These are phyloP conservation scores for Paracyclopina nana DNA, from an alignment of 1,140 invertebrate genomes.

Conservation along the genomic window DNA sequence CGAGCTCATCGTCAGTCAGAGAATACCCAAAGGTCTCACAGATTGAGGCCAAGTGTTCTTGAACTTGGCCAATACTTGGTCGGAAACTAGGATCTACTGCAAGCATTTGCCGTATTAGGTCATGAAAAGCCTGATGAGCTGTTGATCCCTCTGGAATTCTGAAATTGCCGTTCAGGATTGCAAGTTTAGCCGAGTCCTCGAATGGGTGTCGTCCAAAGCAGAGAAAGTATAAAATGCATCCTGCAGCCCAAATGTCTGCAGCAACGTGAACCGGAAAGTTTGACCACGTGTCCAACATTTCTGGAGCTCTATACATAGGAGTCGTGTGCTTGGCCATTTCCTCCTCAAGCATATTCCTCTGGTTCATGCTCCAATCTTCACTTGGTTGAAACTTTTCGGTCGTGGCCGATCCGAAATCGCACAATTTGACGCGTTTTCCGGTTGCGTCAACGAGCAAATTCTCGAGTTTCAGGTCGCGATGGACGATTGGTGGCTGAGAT, in stretches of 20 bases:
- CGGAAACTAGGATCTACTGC: slow-evolving; percentile 47
- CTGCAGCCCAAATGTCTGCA: slow-evolving; percentile 88
- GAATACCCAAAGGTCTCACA: no score
- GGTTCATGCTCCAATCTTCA: slow-evolving; percentile 70
- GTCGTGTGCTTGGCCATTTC: slow-evolving; percentile 44
- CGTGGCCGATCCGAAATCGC: slow-evolving; percentile 95
- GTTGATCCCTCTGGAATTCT: slow-evolving; percentile 55
- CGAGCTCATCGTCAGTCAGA: no score
- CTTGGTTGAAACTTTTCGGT: slow-evolving; percentile 61
- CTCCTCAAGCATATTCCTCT: slow-evolving; percentile 81
- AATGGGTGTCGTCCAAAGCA: slow-evolving; percentile 91
- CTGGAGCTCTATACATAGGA: slow-evolving; percentile 42
- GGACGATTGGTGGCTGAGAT: slow-evolving; percentile 48
- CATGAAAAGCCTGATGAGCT: slow-evolving; percentile 61
- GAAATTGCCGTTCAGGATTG: slow-evolving; percentile 75
- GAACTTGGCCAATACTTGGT: neutral
- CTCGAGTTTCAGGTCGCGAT: slow-evolving; percentile 74
- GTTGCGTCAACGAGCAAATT: slow-evolving; percentile 53
- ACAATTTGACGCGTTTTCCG: slow-evolving; percentile 78
- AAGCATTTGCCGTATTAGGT: slow-evolving; percentile 73
- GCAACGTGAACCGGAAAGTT: slow-evolving; percentile 71
- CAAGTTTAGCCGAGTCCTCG: slow-evolving; percentile 83
- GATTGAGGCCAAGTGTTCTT: neutral
- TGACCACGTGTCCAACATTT: slow-evolving; percentile 79
- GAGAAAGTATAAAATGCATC: slow-evolving; percentile 79